Evolutionary conservation across 2,113 vertebrate species (phyloP), one percentile per base, ranked within the genome.

Genomic region (Copsychus sechellarum): DNA sequence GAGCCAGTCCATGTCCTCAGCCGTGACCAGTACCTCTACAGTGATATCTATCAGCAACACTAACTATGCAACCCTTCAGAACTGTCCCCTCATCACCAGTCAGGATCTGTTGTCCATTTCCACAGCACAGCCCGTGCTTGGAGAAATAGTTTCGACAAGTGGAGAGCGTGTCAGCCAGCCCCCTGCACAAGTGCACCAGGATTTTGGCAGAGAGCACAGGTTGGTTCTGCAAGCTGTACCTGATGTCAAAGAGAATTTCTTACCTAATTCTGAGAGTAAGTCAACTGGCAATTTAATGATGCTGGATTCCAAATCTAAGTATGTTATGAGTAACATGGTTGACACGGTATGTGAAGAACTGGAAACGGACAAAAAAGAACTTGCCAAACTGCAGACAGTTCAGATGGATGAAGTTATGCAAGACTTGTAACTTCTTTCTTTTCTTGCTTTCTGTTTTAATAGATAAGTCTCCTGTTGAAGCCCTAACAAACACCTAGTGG

Each of bases 381-480:
- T 99, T 95, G 99, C 99, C 97, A 99, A 99, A 98, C 98, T 99
- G 98, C 99, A 99, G 92, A 99, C 99, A 93, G 99, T 99, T 95
- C 99, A 99, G 93, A 98, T 99, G 98, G 99, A 99, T 86, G 99
- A 99, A 98, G 99, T 99, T 97, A 99, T 99, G 98, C 98, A 98
- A 97, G 99, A 99, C 96, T 98, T 99, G 95, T 99, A 98, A 98
- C 19, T 61, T 91, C 87, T 95, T 88, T 94, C 90, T 34, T 82
- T 60, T 47, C 61, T 94, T 91, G 62, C 76, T 95, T 92, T 96
- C 84, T 93, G 33, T 96, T 97, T 97, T 74, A 95, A 50, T 84
- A 90, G 94, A 83, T 87, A 94, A 88, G 92, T 93, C 89, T 97
- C 96, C 92, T 79, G 69, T 74, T 51, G 81, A 97, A 91, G 58